These are phyloP conservation scores for Trissolcus basalis DNA, from an alignment of 1,140 invertebrate species.

Conservation along the genomic window DNA sequence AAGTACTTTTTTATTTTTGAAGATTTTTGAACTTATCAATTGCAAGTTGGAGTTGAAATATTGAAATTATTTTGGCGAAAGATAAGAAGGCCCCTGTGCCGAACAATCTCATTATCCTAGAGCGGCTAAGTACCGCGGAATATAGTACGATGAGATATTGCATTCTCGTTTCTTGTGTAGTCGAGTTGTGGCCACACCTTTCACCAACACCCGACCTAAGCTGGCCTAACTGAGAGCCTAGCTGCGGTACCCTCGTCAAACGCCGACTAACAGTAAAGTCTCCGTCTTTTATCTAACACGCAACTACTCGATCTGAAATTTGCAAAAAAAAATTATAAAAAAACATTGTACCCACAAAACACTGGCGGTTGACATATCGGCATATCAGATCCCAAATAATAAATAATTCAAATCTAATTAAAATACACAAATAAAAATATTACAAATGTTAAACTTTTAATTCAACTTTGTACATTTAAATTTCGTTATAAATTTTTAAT, in stretches of 20 bases:
- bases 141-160: constrained; percentile 68
- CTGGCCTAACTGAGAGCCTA: constrained; percentile 43
- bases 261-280: constrained; percentile 69
- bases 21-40: no score
- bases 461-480: no score
- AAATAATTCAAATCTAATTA: no score
- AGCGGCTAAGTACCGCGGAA: constrained; percentile 31
- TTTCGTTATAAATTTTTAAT: no score
- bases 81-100: background rate
- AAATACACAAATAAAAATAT: no score
- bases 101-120: constrained; percentile 20
- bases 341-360: background rate
- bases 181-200: constrained; percentile 72
- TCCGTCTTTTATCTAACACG: constrained; percentile 57
- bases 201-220: constrained; percentile 71
- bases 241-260: constrained; percentile 48
- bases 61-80: background rate
- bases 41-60: no score
- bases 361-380: background rate
- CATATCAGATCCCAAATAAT: background rate
- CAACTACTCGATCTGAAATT: constrained; percentile 36
- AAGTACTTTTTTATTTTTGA: no score
- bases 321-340: background rate
- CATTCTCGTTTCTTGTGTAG: constrained; percentile 71
- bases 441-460: no score